These are phyloP conservation scores for Athene noctua DNA, from an alignment of 2,113 vertebrate genomes.

Conservation along the genomic window DNA sequence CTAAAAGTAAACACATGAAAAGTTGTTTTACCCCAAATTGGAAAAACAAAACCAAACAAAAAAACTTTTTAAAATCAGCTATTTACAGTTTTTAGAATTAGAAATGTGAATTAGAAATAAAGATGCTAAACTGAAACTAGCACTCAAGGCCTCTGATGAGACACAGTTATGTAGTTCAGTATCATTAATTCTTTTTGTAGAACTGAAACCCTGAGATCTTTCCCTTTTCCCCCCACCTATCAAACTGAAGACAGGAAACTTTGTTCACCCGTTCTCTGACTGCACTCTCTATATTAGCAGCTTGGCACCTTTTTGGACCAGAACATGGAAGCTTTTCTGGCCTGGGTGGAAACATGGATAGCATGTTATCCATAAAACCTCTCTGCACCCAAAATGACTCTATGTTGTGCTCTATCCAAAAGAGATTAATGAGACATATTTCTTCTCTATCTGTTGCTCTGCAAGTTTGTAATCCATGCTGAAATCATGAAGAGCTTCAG, in stretches of 20 bases:
- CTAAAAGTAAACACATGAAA: not conserved
- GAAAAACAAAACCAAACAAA: not conserved
- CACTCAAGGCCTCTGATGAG: not conserved
- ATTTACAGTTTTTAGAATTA: not conserved
- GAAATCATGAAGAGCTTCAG: slow-evolving; percentile 6
- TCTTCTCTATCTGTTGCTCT: slow-evolving; percentile 3
- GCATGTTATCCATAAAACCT: not conserved
- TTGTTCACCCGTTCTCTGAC: not conserved
- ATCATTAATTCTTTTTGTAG: not conserved
- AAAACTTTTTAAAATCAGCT: not conserved
- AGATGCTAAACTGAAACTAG: not conserved
- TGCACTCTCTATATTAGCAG: not conserved
- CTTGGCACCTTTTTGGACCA: not conserved
- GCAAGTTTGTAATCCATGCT: slow-evolving; percentile 10
- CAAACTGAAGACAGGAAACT: not conserved
- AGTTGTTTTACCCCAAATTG: not conserved
- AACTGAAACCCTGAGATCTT: not conserved
- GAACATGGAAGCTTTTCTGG: not conserved
- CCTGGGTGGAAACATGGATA: not conserved
- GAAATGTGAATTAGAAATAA: not conserved
- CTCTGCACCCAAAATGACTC: not conserved
- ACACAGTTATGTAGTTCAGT: not conserved
- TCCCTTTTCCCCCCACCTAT: not conserved
- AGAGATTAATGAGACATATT: slow-evolving; percentile 25
- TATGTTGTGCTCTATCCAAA: not conserved